Conservation (phyloP, 2,888 invertebrate genomes). For the Argyresthia albistria region DNA sequence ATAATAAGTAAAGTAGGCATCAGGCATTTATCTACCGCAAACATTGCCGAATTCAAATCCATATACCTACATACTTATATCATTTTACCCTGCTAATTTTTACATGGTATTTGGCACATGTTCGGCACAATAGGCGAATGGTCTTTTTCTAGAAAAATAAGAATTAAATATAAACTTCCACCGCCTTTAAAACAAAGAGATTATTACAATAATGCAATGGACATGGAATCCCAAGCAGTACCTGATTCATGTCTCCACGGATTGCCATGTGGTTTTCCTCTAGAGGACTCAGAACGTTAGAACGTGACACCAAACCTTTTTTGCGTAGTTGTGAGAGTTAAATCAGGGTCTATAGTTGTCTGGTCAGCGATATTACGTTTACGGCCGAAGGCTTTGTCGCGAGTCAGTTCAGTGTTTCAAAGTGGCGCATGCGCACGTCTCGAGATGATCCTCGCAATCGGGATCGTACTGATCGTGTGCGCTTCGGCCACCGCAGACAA, state of each 20-base stretch:
- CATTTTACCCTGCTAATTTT: no score
- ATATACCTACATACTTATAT: no score
- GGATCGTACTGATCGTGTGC: slow-evolving; percentile 26
- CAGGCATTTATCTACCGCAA: no score
- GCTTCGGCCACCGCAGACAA: slow-evolving; percentile 25
- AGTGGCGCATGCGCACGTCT: slow-evolving; percentile 51
- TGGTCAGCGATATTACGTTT: slow-evolving; percentile 7
- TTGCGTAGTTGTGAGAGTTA: neutral
- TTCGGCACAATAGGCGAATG: no score
- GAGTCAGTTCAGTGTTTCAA: slow-evolving; percentile 30
- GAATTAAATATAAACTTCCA: neutral
- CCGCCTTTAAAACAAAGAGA: slow-evolving; percentile 3
- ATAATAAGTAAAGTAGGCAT: no score
- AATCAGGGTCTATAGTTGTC: slow-evolving; percentile 1
- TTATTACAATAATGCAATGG: slow-evolving; percentile 33
- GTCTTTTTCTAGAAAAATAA: no score
- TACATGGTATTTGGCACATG: no score
- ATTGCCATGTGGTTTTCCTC: slow-evolving; percentile 7
- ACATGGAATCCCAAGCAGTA: slow-evolving; percentile 16
- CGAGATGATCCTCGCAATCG: slow-evolving; percentile 42
- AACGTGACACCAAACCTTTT: neutral
- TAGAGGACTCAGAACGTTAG: neutral
- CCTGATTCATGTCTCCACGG: slow-evolving; percentile 17
- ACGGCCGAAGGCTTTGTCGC: slow-evolving; percentile 21
- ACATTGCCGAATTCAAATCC: no score